A percentile compares a stretch with the other conserved stretches of the same genome.
Conservation (phyloP, 2,113 vertebrate genomes). For the Platanista minor region DNA sequence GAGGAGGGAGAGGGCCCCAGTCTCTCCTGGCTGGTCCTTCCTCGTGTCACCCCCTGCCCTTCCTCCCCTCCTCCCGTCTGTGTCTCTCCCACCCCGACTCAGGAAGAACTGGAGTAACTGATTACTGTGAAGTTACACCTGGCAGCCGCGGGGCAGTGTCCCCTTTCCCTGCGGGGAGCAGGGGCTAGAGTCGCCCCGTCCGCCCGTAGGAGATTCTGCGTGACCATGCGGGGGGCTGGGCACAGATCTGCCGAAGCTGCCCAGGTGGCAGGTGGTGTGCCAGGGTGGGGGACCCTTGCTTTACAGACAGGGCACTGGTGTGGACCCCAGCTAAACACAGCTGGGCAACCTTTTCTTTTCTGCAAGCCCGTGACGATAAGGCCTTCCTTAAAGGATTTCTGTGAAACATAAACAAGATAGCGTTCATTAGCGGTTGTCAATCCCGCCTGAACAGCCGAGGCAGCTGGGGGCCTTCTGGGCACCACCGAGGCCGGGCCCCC, state of each 20-base stretch:
- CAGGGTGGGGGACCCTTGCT: no score
- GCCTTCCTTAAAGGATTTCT: not conserved
- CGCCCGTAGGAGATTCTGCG: rapidly evolving
- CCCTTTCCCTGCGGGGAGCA: not conserved
- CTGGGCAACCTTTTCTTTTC: not conserved
- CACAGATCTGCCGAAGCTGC: not conserved
- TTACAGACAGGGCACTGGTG: not conserved
- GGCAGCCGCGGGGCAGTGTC: rapidly evolving
- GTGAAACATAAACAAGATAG: not conserved
- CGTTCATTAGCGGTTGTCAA: no score
- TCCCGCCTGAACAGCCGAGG: not conserved
- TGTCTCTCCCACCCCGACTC: no score
- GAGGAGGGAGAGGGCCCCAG: not conserved
- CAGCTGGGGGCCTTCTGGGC: not conserved
- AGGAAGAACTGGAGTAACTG: not conserved
- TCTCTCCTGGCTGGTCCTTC: not conserved
- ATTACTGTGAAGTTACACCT: no score
- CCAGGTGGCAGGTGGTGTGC: not conserved
- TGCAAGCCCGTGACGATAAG: no score
- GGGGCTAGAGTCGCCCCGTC: not conserved
- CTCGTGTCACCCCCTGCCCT: rapidly evolving
- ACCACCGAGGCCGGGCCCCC: no score
- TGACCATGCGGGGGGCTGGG: not conserved
- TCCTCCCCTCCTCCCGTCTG: rapidly evolving
- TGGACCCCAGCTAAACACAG: not conserved